Evolutionary conservation across 2,888 invertebrate genomes (phyloP).

Genomic region (Ectemnius cavifrons): DNA sequence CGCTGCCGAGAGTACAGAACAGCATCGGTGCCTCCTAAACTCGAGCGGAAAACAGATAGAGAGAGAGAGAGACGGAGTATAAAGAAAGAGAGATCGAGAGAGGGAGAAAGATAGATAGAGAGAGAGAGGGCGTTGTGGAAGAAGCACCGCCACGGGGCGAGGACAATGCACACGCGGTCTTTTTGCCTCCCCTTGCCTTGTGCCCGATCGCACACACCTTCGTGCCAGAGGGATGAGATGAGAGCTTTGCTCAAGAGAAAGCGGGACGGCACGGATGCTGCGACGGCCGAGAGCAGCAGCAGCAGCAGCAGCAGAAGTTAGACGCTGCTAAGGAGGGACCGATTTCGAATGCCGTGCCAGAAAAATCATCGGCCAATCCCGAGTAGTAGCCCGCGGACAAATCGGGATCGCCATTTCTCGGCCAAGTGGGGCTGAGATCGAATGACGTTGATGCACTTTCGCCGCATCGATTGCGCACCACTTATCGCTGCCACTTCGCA

Average conservation of each 20-base stretch:
- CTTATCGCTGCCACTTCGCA: background rate
- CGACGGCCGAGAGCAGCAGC: background rate
- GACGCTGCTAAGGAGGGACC: conserved; percentile 21
- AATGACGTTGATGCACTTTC: conserved; percentile 49
- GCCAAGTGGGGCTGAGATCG: conserved; percentile 46
- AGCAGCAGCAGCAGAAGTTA: background rate
- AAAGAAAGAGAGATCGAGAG: background rate
- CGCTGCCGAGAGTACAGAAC: no score
- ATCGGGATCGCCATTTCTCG: conserved; percentile 57
- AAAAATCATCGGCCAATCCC: conserved; percentile 52
- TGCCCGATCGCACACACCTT: no score
- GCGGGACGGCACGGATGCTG: background rate
- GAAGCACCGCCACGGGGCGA: background rate
- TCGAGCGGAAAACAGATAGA: conserved; percentile 37
- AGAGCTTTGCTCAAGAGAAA: conserved; percentile 6
- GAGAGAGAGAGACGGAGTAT: conserved; percentile 17
- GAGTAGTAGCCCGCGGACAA: conserved; percentile 42
- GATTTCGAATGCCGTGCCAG: conserved; percentile 54
- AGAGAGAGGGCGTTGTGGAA: conserved; percentile 4
- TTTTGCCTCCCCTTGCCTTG: no score
- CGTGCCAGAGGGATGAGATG: conserved; percentile 5
- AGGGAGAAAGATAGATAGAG: background rate
- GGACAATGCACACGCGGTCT: no score
- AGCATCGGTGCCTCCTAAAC: conserved; percentile 37
- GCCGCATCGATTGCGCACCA: conserved; percentile 21